These are phyloP conservation scores for Sorex maritimensis DNA, from an alignment of 2,797 vertebrate genomes.

Conservation along the genomic window DNA sequence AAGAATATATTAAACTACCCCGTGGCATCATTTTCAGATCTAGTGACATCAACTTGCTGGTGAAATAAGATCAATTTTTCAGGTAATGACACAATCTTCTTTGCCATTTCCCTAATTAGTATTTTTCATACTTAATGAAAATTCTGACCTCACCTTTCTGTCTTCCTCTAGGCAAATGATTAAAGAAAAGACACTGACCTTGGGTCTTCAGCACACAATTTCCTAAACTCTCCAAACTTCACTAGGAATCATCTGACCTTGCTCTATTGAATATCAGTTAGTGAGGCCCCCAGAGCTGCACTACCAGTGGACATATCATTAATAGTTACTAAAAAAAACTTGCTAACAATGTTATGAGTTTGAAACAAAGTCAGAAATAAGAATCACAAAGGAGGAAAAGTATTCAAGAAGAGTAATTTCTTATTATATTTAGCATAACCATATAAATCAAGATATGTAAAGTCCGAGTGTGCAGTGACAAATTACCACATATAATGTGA, in stretches of 20 bases:
- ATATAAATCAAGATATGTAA: neutral
- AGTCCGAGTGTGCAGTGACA: neutral
- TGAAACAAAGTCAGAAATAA: neutral
- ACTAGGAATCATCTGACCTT: neutral
- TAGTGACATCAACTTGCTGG: slow-evolving; percentile 23
- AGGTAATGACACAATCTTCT: slow-evolving; percentile 72
- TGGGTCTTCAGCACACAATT: slow-evolving; percentile 34
- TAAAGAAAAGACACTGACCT: slow-evolving; percentile 52
- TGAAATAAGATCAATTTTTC: slow-evolving; percentile 71
- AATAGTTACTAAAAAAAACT: neutral
- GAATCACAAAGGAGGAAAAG: neutral
- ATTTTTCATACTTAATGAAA: slow-evolving; percentile 74
- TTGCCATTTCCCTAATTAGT: slow-evolving; percentile 74
- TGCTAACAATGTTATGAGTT: neutral
- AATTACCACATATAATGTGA: neutral
- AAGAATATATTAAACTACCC: slow-evolving; percentile 49
- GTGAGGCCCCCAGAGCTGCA: neutral
- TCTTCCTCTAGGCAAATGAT: slow-evolving; percentile 71
- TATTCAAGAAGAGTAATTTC: slow-evolving; percentile 41
- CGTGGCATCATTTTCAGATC: slow-evolving; percentile 52
- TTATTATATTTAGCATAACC: neutral
- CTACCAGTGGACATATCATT: neutral
- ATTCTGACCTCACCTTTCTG: slow-evolving; percentile 57
- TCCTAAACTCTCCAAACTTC: slow-evolving; percentile 41
- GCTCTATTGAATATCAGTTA: neutral